A percentile compares a stretch with the other conserved stretches of the same genome.
These are phyloP conservation scores for Limnothrissa miodon DNA, from an alignment of 2,113 vertebrate genomes.

Conservation along the genomic window DNA sequence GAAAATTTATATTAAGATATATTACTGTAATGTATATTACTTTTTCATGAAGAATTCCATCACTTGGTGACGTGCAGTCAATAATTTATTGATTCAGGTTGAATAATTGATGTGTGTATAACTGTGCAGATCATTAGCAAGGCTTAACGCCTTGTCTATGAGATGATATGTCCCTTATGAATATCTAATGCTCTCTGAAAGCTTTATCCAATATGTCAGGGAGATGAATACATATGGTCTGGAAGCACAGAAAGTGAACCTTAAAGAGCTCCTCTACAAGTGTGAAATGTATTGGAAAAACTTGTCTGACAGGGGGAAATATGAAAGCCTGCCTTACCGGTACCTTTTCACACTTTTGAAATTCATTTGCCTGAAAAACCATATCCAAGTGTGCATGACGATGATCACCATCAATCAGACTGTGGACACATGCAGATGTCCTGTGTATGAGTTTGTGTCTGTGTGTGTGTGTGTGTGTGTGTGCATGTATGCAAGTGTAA, in stretches of 20 bases:
- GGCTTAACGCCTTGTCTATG: slow-evolving; percentile 54
- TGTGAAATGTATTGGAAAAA: not conserved
- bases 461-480: slow-evolving; percentile 9
- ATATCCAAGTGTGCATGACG: not conserved
- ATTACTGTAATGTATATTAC: slow-evolving; percentile 55
- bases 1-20: slow-evolving; percentile 45
- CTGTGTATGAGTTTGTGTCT: not conserved
- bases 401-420: not conserved
- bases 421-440: not conserved
- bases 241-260: slow-evolving; percentile 25
- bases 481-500: not conserved
- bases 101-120: slow-evolving; percentile 67
- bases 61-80: slow-evolving; percentile 61
- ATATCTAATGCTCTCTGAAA: slow-evolving; percentile 55
- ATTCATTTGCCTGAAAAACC: not conserved
- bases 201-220: slow-evolving; percentile 41
- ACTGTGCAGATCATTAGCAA: slow-evolving; percentile 57
- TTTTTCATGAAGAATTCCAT: slow-evolving; percentile 62
- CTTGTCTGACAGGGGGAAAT: not conserved
- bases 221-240: slow-evolving; percentile 34
- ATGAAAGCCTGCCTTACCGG: not conserved
- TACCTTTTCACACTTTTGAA: not conserved
- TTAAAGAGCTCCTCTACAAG: not conserved
- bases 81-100: slow-evolving; percentile 64
- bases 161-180: slow-evolving; percentile 56